phyloP scores from a whole-genome alignment of 2,888 invertebrate genomes.

The Acleris laterana region DNA sequence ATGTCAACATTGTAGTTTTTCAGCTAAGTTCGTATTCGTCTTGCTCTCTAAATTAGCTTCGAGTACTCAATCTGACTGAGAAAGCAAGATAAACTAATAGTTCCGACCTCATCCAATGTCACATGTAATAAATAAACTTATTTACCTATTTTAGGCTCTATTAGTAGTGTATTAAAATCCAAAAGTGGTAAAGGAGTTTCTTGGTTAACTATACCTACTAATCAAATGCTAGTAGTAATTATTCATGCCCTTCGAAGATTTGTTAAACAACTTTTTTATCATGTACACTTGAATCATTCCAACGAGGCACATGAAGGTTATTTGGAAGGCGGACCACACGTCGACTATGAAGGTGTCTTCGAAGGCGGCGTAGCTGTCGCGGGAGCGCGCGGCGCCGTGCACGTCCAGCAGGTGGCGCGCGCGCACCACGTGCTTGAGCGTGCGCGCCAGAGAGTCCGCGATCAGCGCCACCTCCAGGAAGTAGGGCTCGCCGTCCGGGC shows the following conservation, averaged over 20 bases:
- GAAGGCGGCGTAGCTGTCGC: slow-evolving; percentile 92
- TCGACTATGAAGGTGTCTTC: slow-evolving; percentile 92
- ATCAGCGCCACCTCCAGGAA: slow-evolving; percentile 79
- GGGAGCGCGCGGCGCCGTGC: slow-evolving; percentile 89
- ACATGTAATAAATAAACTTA: too few relatives aligned
- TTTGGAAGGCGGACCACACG: slow-evolving; percentile 90
- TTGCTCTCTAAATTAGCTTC: too few relatives aligned
- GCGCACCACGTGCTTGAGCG: slow-evolving; percentile 85
- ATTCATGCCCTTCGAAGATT: slow-evolving; percentile 29
- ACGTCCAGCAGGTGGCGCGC: slow-evolving; percentile 87
- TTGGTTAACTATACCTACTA: neutral
- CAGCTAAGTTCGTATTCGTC: too few relatives aligned
- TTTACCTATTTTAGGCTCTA: too few relatives aligned
- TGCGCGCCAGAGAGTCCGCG: slow-evolving; percentile 86
- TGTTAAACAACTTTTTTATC: slow-evolving; percentile 85
- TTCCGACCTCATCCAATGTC: too few relatives aligned
- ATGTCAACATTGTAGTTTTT: too few relatives aligned
- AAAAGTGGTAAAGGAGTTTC: too few relatives aligned
- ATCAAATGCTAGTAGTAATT: slow-evolving; percentile 14
- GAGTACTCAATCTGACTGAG: too few relatives aligned
- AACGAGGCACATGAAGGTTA: slow-evolving; percentile 88
- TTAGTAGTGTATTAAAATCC: too few relatives aligned
- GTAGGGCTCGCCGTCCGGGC: slow-evolving; percentile 59
- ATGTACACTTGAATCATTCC: slow-evolving; percentile 91
- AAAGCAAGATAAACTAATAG: too few relatives aligned